Base-by-base conservation (phyloP, 2,888 invertebrate species). In the Tetragonisca angustula region DNA sequence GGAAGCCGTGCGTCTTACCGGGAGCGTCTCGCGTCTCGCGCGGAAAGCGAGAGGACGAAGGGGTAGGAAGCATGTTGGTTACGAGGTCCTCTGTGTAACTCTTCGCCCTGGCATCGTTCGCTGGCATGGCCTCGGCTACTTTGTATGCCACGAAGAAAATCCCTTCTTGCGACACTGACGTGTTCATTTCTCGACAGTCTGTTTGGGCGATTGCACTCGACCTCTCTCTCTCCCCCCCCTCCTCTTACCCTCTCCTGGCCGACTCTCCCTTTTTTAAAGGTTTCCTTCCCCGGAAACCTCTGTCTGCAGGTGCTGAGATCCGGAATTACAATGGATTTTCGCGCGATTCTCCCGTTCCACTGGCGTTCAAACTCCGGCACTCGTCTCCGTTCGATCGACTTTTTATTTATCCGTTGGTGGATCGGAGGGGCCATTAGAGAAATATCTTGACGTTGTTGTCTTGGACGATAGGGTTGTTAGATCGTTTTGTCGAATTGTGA, bases 141-240 rank as follows among this genome's bases (percentile, higher is more conserved):
- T 90, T 87, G 88, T 91, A 90, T 91, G 90, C 90, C 79, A 70
- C 67, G 74, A 74, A 65, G 87, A 81, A 78, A 87, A 85, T 85
- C 74, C 81, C 83, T 82, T 81, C 81, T 78, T 68, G 85, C 82
- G 80, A 82, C 81, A 81, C 88, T 88, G 90, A 92, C 91, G 89
- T 89, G 88, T 91, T 92, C 91, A 88, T 92, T 92, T 78, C 85
- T 86, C 86, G 79, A 73, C 71, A 85, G 77, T 80, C 82, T 86
- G 83, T 81, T 82, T 77, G 84, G 84, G 27, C 85, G 84, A 85
- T 84, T 78, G 81, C 84, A 68, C 62, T 59, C 76, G 74, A 79
- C 75, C 43, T 43, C 43, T 27, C 27, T 27, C 27, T 27, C 43
- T 43, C 43, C 9, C 9, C 36, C 5, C 0, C 9, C 43, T 43